These are phyloP conservation scores for Onychostoma macrolepis DNA, from an alignment of 2,113 vertebrate genomes.

Conservation along the genomic window DNA sequence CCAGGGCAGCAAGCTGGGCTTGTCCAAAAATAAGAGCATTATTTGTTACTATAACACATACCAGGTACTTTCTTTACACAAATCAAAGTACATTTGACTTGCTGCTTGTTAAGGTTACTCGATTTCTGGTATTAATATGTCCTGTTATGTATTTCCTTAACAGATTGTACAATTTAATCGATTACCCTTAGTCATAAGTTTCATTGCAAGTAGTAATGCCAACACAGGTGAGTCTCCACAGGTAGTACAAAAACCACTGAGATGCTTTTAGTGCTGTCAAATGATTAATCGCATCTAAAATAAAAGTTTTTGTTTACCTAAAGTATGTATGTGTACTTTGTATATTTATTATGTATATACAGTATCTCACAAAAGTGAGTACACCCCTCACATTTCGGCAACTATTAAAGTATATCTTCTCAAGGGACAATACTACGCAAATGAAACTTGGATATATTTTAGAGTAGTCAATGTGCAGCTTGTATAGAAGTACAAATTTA, in stretches of 20 bases:
- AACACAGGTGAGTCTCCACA: constrained; percentile 86
- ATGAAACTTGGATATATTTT: too few species aligned
- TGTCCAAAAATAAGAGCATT: constrained; percentile 99
- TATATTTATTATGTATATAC: too few species aligned
- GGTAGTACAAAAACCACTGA: neutral
- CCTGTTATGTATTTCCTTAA: neutral
- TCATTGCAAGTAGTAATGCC: constrained; percentile 93
- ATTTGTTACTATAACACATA: constrained; percentile 98
- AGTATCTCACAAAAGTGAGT: too few species aligned
- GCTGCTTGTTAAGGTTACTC: neutral
- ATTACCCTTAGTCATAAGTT: constrained; percentile 94
- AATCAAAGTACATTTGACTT: neutral
- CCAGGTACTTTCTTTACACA: constrained; percentile 77
- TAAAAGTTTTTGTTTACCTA: too few species aligned
- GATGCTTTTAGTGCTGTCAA: too few species aligned
- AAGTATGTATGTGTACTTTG: too few species aligned
- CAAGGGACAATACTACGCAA: too few species aligned
- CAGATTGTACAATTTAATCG: constrained; percentile 96
- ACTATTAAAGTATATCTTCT: too few species aligned
- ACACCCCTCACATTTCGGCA: too few species aligned
- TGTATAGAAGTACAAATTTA: too few species aligned
- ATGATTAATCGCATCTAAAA: too few species aligned
- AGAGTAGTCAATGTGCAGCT: too few species aligned
- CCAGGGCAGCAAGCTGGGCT: constrained; percentile 96
- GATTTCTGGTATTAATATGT: neutral